Evolutionary conservation across 2,113 vertebrate species (phyloP), one percentile per base, ranked within the genome.

Genomic region (Drymodes brunneopygia): DNA sequence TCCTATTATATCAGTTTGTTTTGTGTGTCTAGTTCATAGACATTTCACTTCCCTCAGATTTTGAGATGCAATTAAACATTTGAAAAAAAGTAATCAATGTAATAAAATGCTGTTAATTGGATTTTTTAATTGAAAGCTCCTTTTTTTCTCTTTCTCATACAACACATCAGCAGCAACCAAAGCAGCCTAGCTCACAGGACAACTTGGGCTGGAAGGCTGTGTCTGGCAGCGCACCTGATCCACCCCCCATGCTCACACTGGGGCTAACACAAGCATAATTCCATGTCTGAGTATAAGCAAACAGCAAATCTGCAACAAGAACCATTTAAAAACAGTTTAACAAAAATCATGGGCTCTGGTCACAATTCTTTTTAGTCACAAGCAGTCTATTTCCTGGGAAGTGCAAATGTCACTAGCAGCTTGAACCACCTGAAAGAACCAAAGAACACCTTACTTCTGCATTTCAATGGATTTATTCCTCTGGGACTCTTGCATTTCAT

Each of bases 1-100:
- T 87, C 35, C 20, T 58, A 36, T 51, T 56, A 77, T 3, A 56
- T 6, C 23, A 84, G 22, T 33, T 45, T 60, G 17, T 35, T 92
- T 53, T 25, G 7, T 44, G 17, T 29, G 28, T 33, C 38, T 70
- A 17, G 16, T 62, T 86, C 57, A 90, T 3, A 58, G 40, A 45
- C 87, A 91, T 88, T 82, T 54, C 16, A 72, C 38, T 51, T 75
- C 18, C 71, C 50, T 70, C 72, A 62, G 73, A 72, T 80, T 86
- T 54, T 67, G 83, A 96, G 90, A 97, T 27, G 53, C 86, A 90
- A 97, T 91, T 92, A 71, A 97, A 94, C 31, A 81, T 80, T 72
- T 93, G 54, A 88, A 86, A 94, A 38, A 83, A 88, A 64, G 86
- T 89, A 94, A 95, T 89, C 44, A 56, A 35, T 72, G 15, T 64